These are phyloP conservation scores for Scaptomyza parva DNA, from an alignment of 2,888 invertebrate species.

Conservation along the genomic window DNA sequence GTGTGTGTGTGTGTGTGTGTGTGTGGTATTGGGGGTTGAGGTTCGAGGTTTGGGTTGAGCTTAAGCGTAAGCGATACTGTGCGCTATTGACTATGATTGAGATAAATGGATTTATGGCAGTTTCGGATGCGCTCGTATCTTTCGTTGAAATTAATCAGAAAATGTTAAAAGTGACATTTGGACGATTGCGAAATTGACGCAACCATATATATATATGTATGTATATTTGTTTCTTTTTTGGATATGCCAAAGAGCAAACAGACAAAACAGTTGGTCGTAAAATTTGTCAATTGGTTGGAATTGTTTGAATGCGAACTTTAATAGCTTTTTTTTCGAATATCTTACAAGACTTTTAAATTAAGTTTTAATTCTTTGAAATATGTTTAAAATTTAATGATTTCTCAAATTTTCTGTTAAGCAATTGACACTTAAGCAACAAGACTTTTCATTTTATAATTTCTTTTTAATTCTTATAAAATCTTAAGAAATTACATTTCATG, in stretches of 20 bases:
- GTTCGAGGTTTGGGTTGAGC: not conserved
- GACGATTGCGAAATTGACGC: conserved; percentile 75
- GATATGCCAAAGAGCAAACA: conserved; percentile 26
- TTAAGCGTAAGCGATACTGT: conserved; percentile 38
- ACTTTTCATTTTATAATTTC: not conserved
- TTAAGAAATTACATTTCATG: not conserved
- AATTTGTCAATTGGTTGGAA: conserved; percentile 26
- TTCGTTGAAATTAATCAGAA: conserved; percentile 73
- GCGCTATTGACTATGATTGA: conserved; percentile 68
- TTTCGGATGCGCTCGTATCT: conserved; percentile 55
- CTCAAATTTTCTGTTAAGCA: too few species aligned
- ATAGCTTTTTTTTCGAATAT: conserved; percentile 4
- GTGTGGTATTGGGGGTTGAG: not conserved
- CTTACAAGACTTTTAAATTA: conserved; percentile 2
- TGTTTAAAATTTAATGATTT: too few species aligned
- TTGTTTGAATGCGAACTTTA: not conserved
- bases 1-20: conserved; percentile 1
- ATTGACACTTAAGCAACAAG: too few species aligned
- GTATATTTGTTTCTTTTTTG: conserved; percentile 21
- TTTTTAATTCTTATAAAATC: not conserved
- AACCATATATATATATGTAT: conserved; percentile 68
- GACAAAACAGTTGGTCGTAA: conserved; percentile 28
- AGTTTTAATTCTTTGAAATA: too few species aligned
- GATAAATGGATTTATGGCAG: conserved; percentile 76
- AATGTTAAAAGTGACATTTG: conserved; percentile 71